A percentile compares a stretch with the other conserved stretches of the same genome.
Evolutionary conservation across 2,888 invertebrate genomes (phyloP).

Genomic region (Microdon myrmicae): DNA sequence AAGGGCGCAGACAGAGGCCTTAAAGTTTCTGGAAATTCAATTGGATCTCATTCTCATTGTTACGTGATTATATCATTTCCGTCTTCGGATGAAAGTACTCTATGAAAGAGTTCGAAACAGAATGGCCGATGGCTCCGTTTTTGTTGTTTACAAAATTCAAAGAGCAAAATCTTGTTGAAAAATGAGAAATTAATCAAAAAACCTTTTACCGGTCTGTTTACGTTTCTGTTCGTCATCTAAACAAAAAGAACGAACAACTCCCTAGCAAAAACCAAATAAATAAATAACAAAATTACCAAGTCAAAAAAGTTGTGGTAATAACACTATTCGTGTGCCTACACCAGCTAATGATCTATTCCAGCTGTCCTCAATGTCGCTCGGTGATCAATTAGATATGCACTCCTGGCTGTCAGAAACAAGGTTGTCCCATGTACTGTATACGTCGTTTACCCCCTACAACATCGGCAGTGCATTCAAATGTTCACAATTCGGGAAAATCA

Average conservation of each 20-base stretch:
- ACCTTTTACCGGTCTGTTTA: conserved; percentile 35
- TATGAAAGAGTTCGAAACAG: conserved; percentile 6
- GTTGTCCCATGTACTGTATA: no score
- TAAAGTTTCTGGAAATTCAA: conserved; percentile 39
- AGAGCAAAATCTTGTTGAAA: conserved; percentile 40
- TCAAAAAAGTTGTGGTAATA: no score
- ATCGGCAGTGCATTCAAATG: no score
- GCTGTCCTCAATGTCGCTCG: no score
- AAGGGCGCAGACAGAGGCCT: conserved; percentile 11
- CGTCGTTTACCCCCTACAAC: no score
- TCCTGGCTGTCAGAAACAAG: no score
- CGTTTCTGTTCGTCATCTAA: conserved; percentile 30
- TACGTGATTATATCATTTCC: conserved; percentile 29
- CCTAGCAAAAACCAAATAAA: no score
- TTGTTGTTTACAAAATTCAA: conserved; percentile 35
- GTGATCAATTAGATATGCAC: no score
- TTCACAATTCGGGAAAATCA: no score
- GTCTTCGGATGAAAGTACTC: conserved; percentile 25
- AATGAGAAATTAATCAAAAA: conserved; percentile 49
- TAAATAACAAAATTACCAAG: no score
- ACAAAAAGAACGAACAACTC: conserved; percentile 23
- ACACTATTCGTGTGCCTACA: no score
- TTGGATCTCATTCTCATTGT: conserved; percentile 35
- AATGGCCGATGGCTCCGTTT: not conserved
- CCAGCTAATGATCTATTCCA: conserved; percentile 33